Base-by-base conservation (phyloP, 1,140 invertebrate genomes). In the Caerostris extrusa region DNA sequence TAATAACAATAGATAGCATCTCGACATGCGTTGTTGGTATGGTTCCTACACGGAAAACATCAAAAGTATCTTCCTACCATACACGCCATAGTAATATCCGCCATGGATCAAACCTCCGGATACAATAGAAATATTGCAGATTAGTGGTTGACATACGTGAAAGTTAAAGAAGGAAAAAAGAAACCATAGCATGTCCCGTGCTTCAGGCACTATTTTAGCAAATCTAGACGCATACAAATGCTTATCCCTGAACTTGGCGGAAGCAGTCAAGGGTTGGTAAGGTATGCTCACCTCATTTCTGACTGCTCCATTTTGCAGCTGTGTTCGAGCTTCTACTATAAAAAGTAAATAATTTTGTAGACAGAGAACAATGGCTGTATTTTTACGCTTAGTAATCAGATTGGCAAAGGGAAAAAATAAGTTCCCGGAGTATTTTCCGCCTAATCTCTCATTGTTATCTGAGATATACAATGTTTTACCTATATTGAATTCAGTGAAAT, bases 221-320 rank as follows among this genome's bases (percentile, higher is more conserved):
- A 77, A 34, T 57, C 14, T 10, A 71, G 34, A 7, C 67, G 7
- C 67, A 69, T 69, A 34, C 71, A 77, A 77, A 34, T 77, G 10
- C n/a, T 12, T 50, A 87, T 64, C 85, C 85, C 14, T 90, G 67
- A 90, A 90, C 88, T 90, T 90, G 88, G 58, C 64, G 88, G 88
- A 90, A 90, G 55, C 69, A 90, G 88, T 90, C 88, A 90, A 90
- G 88, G 88, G 88, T 90, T 90, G 88, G 77, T 34, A 60, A 71
- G 64, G 14, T 58, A 60, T 77, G 88, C 60, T 90, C 64, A 90
- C 88, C 88, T 58, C 69, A 50, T 71, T 90, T 77, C 88, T 67
- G 83, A 34, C 5, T 88, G 86, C 50, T 88, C 86, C 50, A 88
- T 53, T 88, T 88, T 88, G 7, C 34, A 34, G 34, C 34, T 34